Base-by-base conservation (phyloP, 2,888 invertebrate species). In the Clanis bilineata region DNA sequence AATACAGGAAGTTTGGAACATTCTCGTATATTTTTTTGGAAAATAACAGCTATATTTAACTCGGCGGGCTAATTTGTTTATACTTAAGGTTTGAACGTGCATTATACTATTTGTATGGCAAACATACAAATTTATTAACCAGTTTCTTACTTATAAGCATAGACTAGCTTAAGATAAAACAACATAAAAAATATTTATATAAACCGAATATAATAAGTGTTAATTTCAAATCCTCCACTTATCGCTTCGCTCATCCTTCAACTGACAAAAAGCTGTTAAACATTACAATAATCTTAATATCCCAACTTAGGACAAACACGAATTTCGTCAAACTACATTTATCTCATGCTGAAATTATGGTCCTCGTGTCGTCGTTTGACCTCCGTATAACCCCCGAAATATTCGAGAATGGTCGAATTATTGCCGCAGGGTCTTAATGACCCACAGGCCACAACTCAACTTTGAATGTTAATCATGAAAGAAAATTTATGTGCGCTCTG, bases 401-500 rank as follows among this genome's bases (percentile, higher is more conserved):
- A 7, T 18, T 6, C 45, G 28, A 18, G 51, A 18, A 10, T 23
- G 7, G 25, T 15, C 3, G 28, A 28, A 51, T 32, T 18, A 32
- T 32, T 51, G 32, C 15, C 47, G 18, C 51, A 57, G 36, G 62
- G 62, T 58, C 58, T 23, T 65, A 69, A 69, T 65, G 62, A 67
- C 70, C 70, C 57, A 45, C 39, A 60, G 55, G 69, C 70, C 57
- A 45, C 39, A 60, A 54, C 44, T 57, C 59, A 62, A 64, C 57
- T 59, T 57, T 59, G 64, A 64, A 71, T 67, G 66, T 68, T 70
- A 63, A 57, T 56, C 61, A 64, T 63, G 44, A 66, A 67, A 68
- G 65, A 57, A 67, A 69, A 71, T 71, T 67, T 68, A 70, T 67
- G 45, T 56, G 56, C 58, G 61, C 62, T 64, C 64, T 65, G 67